Conservation (phyloP, 2,797 vertebrate species). For the Hylomyscus alleni region DNA sequence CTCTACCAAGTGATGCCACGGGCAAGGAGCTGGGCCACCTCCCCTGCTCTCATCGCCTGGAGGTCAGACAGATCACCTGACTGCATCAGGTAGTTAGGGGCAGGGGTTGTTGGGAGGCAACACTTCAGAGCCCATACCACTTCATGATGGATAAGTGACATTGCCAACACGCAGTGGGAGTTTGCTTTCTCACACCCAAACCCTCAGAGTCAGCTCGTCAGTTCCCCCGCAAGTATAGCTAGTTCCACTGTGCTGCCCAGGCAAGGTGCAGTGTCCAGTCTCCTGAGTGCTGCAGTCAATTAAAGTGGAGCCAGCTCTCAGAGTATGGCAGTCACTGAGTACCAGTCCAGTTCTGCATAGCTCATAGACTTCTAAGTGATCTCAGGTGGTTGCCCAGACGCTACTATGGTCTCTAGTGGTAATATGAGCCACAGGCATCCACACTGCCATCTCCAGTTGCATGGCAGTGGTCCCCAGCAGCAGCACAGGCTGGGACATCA, state of each 20-base stretch:
- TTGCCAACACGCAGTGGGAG: too few relatives aligned
- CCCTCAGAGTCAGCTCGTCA: background rate
- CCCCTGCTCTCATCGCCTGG: too few relatives aligned
- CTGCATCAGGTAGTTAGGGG: too few relatives aligned
- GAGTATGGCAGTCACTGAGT: background rate
- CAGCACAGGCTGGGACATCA: background rate
- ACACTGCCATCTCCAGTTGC: background rate
- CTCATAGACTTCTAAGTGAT: too few relatives aligned
- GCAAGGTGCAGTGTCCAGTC: background rate
- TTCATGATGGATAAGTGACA: too few relatives aligned
- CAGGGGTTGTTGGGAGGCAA: too few relatives aligned
- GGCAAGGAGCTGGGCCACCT: too few relatives aligned
- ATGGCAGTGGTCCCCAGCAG: background rate
- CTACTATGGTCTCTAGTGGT: background rate
- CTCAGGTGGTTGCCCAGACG: fast-evolving
- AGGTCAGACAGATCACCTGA: too few relatives aligned
- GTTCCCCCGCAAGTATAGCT: background rate
- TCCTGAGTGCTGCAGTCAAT: background rate
- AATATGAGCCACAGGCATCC: background rate
- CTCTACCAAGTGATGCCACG: too few relatives aligned
- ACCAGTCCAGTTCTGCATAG: background rate
- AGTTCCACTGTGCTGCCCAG: background rate
- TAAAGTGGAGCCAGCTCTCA: too few relatives aligned
- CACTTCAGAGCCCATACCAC: too few relatives aligned
- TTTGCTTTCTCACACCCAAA: too few relatives aligned